These are phyloP conservation scores for Holacanthella duospinosa DNA, from an alignment of 2,888 invertebrate genomes.

Conservation along the genomic window DNA sequence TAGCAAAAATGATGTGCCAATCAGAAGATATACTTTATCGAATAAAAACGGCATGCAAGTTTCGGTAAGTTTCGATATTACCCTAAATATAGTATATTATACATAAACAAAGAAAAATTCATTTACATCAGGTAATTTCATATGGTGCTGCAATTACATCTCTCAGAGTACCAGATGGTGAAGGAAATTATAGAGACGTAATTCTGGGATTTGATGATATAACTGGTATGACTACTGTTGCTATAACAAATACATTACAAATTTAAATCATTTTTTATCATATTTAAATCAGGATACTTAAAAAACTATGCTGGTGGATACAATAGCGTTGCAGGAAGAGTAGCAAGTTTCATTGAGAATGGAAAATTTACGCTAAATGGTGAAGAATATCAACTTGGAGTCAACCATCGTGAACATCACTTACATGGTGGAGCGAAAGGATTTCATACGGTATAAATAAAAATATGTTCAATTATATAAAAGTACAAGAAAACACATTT, in stretches of 20 bases:
- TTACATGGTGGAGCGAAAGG: constrained; percentile 75
- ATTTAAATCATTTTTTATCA: too few relatives aligned
- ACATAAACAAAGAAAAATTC: neutral
- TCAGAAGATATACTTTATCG: constrained; percentile 54
- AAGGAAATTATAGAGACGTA: constrained; percentile 61
- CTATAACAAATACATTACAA: too few relatives aligned
- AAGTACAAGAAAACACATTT: neutral
- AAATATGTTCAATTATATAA: too few relatives aligned
- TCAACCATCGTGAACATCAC: constrained; percentile 58
- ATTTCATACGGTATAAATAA: constrained; percentile 61
- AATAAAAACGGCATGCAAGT: constrained; percentile 57
- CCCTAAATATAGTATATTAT: neutral
- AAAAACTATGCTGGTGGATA: neutral
- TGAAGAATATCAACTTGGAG: constrained; percentile 54
- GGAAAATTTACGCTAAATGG: constrained; percentile 60
- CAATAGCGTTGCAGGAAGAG: constrained; percentile 60
- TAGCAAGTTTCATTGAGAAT: constrained; percentile 66
- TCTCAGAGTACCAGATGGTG: constrained; percentile 61
- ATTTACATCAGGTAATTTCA: constrained; percentile 52
- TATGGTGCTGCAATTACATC: constrained; percentile 71
- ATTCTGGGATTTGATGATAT: constrained; percentile 70
- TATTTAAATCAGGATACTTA: constrained; percentile 56
- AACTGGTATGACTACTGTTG: too few relatives aligned
- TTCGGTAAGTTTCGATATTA: neutral
- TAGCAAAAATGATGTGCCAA: too few relatives aligned